Evolutionary conservation across 1,140 invertebrate genomes (phyloP).

Genomic region (Zaprionus camerounensis): DNA sequence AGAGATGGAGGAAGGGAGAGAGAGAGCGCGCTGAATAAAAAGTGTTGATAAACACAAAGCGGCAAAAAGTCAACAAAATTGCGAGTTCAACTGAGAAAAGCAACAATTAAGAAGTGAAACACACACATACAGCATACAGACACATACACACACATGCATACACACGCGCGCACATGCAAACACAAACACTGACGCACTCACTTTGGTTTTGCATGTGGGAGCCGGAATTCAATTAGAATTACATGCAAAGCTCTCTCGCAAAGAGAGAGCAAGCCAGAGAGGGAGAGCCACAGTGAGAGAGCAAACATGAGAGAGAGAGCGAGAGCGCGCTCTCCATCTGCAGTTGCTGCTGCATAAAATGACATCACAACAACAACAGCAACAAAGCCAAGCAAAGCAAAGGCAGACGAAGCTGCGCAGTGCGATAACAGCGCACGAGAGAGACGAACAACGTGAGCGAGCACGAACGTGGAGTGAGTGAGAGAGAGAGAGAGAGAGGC

Average conservation of each 20-base stretch:
- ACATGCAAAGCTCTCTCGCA: conserved; percentile 32
- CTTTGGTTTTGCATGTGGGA: conserved; percentile 35
- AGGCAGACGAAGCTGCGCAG: conserved; percentile 30
- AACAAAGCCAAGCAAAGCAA: conserved; percentile 2
- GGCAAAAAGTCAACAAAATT: conserved; percentile 74
- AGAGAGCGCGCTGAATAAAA: conserved; percentile 49
- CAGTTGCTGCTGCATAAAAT: conserved; percentile 34
- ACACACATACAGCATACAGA: conserved; percentile 1
- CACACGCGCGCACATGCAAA: not conserved
- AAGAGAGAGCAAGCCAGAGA: conserved; percentile 6
- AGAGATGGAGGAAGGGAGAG: conserved; percentile 17
- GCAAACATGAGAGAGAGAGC: not conserved
- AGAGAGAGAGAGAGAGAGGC: not conserved
- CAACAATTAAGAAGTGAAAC: conserved; percentile 21
- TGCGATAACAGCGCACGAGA: conserved; percentile 49
- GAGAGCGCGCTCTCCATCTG: conserved; percentile 20
- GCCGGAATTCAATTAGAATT: conserved; percentile 74
- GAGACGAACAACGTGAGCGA: not conserved
- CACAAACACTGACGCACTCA: conserved; percentile 5
- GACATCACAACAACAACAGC: conserved; percentile 49
- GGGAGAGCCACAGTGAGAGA: conserved; percentile 17
- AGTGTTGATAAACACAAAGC: conserved; percentile 69
- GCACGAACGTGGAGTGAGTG: too few species aligned
- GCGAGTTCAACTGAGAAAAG: conserved; percentile 59
- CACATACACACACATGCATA: not conserved